Evolutionary conservation across 1,140 invertebrate species (phyloP).

Genomic region (Xylocopa sonorina): DNA sequence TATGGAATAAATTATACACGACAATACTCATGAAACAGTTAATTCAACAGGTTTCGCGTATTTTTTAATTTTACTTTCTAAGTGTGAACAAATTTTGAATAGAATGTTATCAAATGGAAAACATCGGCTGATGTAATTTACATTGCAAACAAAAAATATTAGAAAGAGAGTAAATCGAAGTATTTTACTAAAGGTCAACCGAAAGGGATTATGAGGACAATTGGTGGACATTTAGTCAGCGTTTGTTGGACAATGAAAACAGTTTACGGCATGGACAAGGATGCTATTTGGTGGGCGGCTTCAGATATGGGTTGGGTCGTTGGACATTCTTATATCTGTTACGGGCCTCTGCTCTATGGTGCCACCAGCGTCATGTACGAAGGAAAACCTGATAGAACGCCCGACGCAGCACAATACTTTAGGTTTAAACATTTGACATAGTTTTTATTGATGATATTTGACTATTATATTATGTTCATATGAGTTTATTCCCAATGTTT

Average conservation of each 20-base stretch:
- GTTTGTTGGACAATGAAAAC: constrained; percentile 92
- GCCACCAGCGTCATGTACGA: constrained; percentile 95
- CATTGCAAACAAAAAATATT: too few relatives aligned
- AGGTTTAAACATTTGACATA: constrained; percentile 81
- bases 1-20: neutral
- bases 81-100: too few relatives aligned
- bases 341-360: constrained; percentile 92
- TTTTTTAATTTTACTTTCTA: too few relatives aligned
- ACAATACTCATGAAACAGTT: neutral
- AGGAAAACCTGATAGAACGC: constrained; percentile 96
- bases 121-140: too few relatives aligned
- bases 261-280: constrained; percentile 91
- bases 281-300: constrained; percentile 95
- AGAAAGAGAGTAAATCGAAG: too few relatives aligned
- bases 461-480: too few relatives aligned
- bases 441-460: too few relatives aligned
- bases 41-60: neutral
- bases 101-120: too few relatives aligned
- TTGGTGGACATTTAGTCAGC: constrained; percentile 92
- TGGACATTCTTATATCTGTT: constrained; percentile 96
- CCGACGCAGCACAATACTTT: constrained; percentile 95
- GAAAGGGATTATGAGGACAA: constrained; percentile 92
- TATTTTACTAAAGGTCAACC: constrained; percentile 84
- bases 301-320: constrained; percentile 97
- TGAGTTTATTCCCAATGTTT: too few relatives aligned